Evolutionary conservation across 2,113 vertebrate genomes (phyloP).

Genomic region (Tinamus guttatus): DNA sequence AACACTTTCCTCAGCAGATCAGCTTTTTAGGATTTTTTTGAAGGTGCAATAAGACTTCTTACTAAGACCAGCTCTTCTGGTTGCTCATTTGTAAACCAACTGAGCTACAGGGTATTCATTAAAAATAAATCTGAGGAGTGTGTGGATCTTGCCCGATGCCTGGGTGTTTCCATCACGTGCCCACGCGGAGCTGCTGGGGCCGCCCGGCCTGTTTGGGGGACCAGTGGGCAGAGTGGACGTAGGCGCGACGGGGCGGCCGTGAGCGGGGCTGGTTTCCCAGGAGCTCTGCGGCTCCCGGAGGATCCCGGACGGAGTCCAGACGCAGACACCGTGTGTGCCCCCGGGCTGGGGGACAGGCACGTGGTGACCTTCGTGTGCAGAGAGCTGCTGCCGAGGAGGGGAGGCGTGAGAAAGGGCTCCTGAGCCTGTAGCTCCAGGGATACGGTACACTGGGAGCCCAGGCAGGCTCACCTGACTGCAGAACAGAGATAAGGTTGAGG

Average conservation of each 20-base stretch:
- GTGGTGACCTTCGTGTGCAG: neutral
- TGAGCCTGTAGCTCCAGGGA: neutral
- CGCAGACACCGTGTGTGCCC: too few relatives aligned
- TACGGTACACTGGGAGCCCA: neutral
- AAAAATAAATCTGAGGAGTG: too few relatives aligned
- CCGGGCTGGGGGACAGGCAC: too few relatives aligned
- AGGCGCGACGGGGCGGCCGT: too few relatives aligned
- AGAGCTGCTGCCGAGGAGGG: neutral
- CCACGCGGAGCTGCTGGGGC: too few relatives aligned
- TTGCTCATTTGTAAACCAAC: neutral
- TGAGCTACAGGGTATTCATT: neutral
- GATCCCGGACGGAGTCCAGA: too few relatives aligned
- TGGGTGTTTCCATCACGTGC: too few relatives aligned
- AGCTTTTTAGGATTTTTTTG: neutral
- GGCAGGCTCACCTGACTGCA: neutral
- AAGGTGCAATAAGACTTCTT: neutral
- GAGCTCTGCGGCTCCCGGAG: too few relatives aligned
- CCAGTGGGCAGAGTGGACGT: too few relatives aligned
- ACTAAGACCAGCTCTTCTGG: neutral
- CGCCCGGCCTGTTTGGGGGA: too few relatives aligned
- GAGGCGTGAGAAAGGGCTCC: accelerated
- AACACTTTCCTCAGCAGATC: neutral
- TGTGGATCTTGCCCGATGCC: too few relatives aligned
- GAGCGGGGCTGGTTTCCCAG: too few relatives aligned
- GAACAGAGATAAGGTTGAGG: neutral